Base-by-base conservation (phyloP, 1,140 invertebrate genomes). In the Drosophila kikkawai region DNA sequence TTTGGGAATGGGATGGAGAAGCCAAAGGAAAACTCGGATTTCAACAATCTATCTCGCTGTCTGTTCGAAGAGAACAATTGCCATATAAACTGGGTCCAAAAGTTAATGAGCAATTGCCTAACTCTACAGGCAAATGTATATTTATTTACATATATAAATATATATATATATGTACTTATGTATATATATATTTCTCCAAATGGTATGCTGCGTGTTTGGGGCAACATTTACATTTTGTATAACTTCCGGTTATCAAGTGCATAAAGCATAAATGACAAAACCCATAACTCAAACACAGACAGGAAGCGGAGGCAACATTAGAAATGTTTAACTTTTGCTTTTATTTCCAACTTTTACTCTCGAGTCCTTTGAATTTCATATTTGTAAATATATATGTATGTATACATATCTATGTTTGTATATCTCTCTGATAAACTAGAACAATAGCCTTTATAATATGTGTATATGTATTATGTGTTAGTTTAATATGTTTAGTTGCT, bases 161-260 rank as follows among this genome's bases (percentile, higher is more conserved):
- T 7, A 22, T 59, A 34, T 56, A 36, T 53, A 32, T 32, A 64
- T 32, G 15, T 42, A 41, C 4, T 26, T 19, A 37, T 47, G 11
- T 41, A 61, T 41, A 15, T 42, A n/a, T 58, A 37, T n/a, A 39
- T 73, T 7, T 29, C 5, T 29, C 26, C 6, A 45, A 65, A 37
- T 69, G 47, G 12, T 5, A 4, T 22, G 36, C 19, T 53, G 39
- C 37, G 39, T 45, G 32, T 53, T 45, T 13, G 63, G 39, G 63
- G 4, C 63, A 45, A 68, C 57, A 74, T 75, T 75, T 75, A 85
- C 82, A 84, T 84, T 80, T 77, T 78, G 78, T 75, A 60, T 78
- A 85, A 75, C 71, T 75, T 70, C 71, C 64, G 63, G 48, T 68
- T 60, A 68, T 53, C 64, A 77, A 77, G 65, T 60, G 74, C 71